Evolutionary conservation across 1,140 invertebrate genomes (phyloP).

Genomic region (Grapholita molesta): DNA sequence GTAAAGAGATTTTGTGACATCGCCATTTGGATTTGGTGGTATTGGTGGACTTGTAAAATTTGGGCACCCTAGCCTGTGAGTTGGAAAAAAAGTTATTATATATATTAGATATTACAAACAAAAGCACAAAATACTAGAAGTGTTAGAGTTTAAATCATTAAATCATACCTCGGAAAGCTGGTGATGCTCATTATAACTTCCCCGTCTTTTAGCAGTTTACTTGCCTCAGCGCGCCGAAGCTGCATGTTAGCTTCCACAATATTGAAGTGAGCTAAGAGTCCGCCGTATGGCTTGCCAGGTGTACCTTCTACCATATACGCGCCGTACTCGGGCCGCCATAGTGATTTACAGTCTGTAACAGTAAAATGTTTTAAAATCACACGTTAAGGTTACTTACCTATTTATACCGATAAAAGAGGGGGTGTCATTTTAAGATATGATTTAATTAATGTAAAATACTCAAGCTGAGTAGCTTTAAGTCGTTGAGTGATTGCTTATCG

Average conservation of each 20-base stretch:
- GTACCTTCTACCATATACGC: slow-evolving; percentile 99
- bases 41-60: slow-evolving; percentile 92
- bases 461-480: neutral
- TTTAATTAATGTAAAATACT: too few relatives aligned
- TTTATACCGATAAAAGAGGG: too few relatives aligned
- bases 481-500: neutral
- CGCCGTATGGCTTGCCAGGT: slow-evolving; percentile 96
- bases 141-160: neutral
- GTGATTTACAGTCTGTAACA: slow-evolving; percentile 86
- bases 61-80: slow-evolving; percentile 88
- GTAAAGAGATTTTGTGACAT: slow-evolving; percentile 92
- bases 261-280: slow-evolving; percentile 97
- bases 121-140: slow-evolving; percentile 13
- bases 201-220: slow-evolving; percentile 85
- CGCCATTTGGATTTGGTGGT: slow-evolving; percentile 83
- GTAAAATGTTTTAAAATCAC: too few relatives aligned
- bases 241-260: slow-evolving; percentile 99
- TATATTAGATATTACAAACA: neutral
- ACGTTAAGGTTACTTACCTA: too few relatives aligned
- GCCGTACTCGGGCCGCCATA: slow-evolving; percentile 99
- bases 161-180: slow-evolving; percentile 91
- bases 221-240: slow-evolving; percentile 91
- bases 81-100: slow-evolving; percentile 12
- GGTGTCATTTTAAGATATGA: too few relatives aligned
- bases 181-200: slow-evolving; percentile 95